Base-by-base conservation (phyloP, 2,797 vertebrate genomes). In the Xiphorhynchus erythropygius region DNA sequence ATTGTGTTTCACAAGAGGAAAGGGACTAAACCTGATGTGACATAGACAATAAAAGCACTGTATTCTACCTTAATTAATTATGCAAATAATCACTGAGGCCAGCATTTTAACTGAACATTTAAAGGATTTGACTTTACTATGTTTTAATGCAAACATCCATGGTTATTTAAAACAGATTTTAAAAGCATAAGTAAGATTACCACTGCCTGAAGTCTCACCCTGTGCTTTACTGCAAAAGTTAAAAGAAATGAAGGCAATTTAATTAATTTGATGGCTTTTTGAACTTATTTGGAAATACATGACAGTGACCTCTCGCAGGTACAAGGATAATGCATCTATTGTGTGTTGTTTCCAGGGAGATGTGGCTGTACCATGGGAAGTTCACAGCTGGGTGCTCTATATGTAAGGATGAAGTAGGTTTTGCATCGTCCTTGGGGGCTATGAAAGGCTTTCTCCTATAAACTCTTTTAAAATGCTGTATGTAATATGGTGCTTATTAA, bases 161-260 rank as follows among this genome's bases (percentile, higher is more conserved):
- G 17, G 3, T 80, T 89, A 87, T 74, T 80, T 46, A 56, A 62
- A 62, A 71, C 27, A 80, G 37, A 56, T 79, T 89, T 92, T 70
- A 67, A 27, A 87, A 79, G 35, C 19, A 28, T 28, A 63, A 85
- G 37, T 39, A 74, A 67, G 19, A 49, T 33, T 74, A 35, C n/a
- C 33, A 22, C 24, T 5, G 4, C 53, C 37, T 75, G 44, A 87
- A 83, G 50, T 57, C 69, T 55, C 41, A 44, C 18, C 21, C 24
- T 5, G 3, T 64, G 56, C 24, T 89, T 60, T 75, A 37, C 12
- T 60, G 69, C 33, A 73, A 32, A 90, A 55, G 13, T 86, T 81
- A 57, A 67, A 94, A 88, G 47, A 90, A 81, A 62, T 9, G 0
- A 78, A 89, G 55, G 74, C 47, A 84, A 18, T 65, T 71, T n/a